Evolutionary conservation across 2,797 vertebrate species (phyloP).

Genomic region (Clamator glandarius): DNA sequence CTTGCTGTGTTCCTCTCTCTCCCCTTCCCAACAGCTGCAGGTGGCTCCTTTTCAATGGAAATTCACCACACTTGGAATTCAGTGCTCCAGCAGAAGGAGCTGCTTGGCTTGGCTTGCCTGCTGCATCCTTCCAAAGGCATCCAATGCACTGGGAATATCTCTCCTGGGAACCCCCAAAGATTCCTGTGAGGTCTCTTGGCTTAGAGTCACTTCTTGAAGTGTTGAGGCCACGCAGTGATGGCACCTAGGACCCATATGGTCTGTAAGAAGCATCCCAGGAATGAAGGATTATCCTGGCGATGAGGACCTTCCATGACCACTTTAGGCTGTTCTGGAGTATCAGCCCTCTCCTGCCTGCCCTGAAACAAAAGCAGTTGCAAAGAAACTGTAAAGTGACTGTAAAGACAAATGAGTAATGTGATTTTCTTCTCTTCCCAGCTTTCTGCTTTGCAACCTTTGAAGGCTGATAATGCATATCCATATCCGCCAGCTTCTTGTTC

Average conservation of each 20-base stretch:
- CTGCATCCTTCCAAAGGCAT: not conserved
- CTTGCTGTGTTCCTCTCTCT: not conserved
- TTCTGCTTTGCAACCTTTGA: slow-evolving; percentile 41
- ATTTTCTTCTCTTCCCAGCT: slow-evolving; percentile 61
- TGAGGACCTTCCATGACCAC: not conserved
- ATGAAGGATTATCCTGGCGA: not conserved
- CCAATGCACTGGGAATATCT: not conserved
- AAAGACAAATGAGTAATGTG: slow-evolving; percentile 1
- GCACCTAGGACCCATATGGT: not conserved
- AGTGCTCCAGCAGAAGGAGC: not conserved
- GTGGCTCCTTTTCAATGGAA: not conserved
- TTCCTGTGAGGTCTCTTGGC: not conserved
- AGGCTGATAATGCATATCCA: slow-evolving; percentile 61
- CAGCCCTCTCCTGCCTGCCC: not conserved
- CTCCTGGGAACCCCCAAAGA: not conserved
- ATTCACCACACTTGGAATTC: not conserved
- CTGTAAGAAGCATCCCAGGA: not conserved
- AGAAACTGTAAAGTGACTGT: not conserved
- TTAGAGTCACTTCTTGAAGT: not conserved
- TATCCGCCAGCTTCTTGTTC: slow-evolving; percentile 51
- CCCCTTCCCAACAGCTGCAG: not conserved
- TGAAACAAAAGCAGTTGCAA: not conserved
- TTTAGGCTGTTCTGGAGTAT: not conserved
- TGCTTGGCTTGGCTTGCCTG: not conserved
- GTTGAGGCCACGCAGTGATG: not conserved